Conservation (phyloP, 1,140 invertebrate genomes). For the Drosophila saltans region DNA sequence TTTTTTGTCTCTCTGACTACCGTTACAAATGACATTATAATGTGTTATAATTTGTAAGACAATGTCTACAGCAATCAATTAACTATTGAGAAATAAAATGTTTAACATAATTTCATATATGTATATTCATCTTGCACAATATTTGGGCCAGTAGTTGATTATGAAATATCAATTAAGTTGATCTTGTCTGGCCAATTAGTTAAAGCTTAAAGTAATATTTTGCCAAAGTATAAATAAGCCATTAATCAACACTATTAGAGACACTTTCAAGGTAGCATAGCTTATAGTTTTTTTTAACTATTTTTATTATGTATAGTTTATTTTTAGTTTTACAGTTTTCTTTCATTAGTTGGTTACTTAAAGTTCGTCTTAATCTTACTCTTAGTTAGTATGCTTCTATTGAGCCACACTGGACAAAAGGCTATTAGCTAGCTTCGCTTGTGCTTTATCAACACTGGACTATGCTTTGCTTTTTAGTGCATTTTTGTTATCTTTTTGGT, state of each 20-base stretch:
- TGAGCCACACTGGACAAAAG: background rate
- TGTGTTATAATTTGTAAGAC: constrained; percentile 60
- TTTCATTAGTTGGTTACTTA: too few species aligned
- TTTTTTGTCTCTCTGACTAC: background rate
- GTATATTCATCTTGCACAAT: background rate
- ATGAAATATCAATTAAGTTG: background rate
- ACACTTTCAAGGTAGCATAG: too few species aligned
- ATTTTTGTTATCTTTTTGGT: constrained; percentile 10
- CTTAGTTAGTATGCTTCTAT: background rate
- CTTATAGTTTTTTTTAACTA: too few species aligned
- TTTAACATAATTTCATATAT: background rate
- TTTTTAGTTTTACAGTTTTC: too few species aligned
- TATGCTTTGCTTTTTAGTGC: background rate
- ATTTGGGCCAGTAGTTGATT: background rate
- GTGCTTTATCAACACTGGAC: background rate
- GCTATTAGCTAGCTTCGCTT: background rate
- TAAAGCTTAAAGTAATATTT: too few species aligned
- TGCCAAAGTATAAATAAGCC: too few species aligned
- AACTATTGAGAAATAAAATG: constrained; percentile 15
- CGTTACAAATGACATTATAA: constrained; percentile 67
- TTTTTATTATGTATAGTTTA: too few species aligned
- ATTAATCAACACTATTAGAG: too few species aligned
- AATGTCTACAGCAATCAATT: constrained; percentile 14
- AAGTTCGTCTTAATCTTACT: too few species aligned
- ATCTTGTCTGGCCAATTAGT: too few species aligned